phyloP scores from a whole-genome alignment of 2,888 invertebrate species.

The Agonopterix heracliana region DNA sequence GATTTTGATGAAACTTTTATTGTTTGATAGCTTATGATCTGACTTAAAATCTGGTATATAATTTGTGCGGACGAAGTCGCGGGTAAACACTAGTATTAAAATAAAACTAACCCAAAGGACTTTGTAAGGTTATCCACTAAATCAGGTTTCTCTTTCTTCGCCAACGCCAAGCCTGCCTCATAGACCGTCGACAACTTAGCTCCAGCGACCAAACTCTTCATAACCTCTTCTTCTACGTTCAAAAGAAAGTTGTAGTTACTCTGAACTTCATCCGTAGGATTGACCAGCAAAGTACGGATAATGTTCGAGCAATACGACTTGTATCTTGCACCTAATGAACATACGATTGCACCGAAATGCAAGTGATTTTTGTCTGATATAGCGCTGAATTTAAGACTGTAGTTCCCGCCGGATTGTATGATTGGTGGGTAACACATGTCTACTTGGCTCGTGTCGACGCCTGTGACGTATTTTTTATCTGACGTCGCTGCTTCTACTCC shows the following conservation, averaged over 20 bases:
- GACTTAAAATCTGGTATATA: too few species aligned
- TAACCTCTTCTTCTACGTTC: slow-evolving; percentile 91
- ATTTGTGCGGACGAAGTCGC: too few species aligned
- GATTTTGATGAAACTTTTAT: too few species aligned
- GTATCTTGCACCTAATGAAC: slow-evolving; percentile 95
- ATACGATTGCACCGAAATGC: slow-evolving; percentile 97
- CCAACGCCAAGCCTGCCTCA: slow-evolving; percentile 85
- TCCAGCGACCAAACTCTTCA: slow-evolving; percentile 89
- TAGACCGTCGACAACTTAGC: slow-evolving; percentile 91
- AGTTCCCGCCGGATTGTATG: slow-evolving; percentile 98
- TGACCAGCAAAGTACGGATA: slow-evolving; percentile 95
- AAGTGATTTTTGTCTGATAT: slow-evolving; percentile 94
- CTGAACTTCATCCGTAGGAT: slow-evolving; percentile 87
- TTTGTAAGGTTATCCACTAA: slow-evolving; percentile 94
- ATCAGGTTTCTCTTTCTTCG: slow-evolving; percentile 90
- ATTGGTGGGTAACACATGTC: slow-evolving; percentile 99
- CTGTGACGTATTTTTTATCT: slow-evolving; percentile 97
- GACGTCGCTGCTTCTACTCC: slow-evolving; percentile 94
- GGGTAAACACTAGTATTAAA: too few species aligned
- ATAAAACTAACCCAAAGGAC: slow-evolving; percentile 83
- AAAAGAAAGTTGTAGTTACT: slow-evolving; percentile 95
- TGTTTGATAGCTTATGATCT: too few species aligned
- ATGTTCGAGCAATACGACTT: slow-evolving; percentile 99
- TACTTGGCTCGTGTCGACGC: slow-evolving; percentile 90
- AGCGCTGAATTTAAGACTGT: slow-evolving; percentile 97